Evolutionary conservation across 2,888 invertebrate species (phyloP).

Genomic region (Nephrotoma flavescens): DNA sequence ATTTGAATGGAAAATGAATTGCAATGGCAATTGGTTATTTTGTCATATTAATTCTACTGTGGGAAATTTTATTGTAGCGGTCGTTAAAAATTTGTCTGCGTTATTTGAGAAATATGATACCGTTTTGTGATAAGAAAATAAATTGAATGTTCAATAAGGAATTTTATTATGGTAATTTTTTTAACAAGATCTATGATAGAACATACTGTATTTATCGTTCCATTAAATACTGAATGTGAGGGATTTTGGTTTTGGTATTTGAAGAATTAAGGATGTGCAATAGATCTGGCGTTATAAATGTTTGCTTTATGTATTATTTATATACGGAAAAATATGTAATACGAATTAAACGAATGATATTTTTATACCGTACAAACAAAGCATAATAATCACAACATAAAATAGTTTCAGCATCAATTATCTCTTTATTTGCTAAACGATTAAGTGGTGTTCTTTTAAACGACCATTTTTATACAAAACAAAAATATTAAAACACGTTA

Average conservation of each 20-base stretch:
- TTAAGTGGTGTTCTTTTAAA: neutral
- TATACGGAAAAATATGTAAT: neutral
- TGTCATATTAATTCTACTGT: neutral
- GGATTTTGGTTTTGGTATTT: neutral
- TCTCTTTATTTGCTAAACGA: slow-evolving; percentile 3
- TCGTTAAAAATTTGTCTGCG: neutral
- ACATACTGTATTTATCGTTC: neutral
- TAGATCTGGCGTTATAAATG: neutral
- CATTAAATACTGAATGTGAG: neutral
- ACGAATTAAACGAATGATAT: neutral
- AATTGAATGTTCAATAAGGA: neutral
- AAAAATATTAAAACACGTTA: neutral
- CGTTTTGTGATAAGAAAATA: neutral
- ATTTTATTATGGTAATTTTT: neutral
- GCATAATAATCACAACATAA: neutral
- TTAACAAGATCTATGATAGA: neutral
- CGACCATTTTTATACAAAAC: neutral
- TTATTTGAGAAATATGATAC: neutral
- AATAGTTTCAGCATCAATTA: neutral
- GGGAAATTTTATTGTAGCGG: neutral
- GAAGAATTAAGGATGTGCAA: neutral
- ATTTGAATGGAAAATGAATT: neutral
- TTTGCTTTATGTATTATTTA: neutral
- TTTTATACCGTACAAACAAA: neutral
- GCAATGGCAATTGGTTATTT: neutral